These are phyloP conservation scores for Lepidurus packardi DNA, from an alignment of 1,140 invertebrate genomes.

Conservation along the genomic window DNA sequence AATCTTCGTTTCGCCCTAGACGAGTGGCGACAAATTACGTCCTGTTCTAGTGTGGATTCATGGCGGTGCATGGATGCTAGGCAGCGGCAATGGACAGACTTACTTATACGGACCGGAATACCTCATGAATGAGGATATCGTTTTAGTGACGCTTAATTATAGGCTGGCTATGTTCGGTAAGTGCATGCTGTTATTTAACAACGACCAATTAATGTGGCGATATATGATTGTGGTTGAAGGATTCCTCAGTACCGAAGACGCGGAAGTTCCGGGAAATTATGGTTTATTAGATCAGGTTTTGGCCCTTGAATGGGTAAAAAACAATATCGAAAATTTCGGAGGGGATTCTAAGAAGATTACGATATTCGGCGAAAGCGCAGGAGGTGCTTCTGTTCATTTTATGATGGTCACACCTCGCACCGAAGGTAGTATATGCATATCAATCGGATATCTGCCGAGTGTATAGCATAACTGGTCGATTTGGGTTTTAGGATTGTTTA, in stretches of 20 bases:
- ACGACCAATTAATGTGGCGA: neutral
- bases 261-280: conserved; percentile 46
- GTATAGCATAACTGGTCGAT: neutral
- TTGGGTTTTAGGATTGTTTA: conserved; percentile 55
- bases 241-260: conserved; percentile 46
- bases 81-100: conserved; percentile 54
- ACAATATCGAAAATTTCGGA: conserved; percentile 34
- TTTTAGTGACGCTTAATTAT: conserved; percentile 74
- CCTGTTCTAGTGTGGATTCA: conserved; percentile 71
- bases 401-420: conserved; percentile 30
- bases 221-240: conserved; percentile 38
- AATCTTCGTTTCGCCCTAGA: neutral
- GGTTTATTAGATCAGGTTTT: conserved; percentile 50
- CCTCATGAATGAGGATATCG: conserved; percentile 63
- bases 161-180: conserved; percentile 31
- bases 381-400: conserved; percentile 42
- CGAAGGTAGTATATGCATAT: conserved; percentile 24
- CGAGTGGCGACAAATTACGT: conserved; percentile 33
- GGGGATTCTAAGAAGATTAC: conserved; percentile 34
- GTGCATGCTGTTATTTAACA: neutral
- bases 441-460: neutral
- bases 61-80: conserved; percentile 64
- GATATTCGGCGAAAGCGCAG: conserved; percentile 37
- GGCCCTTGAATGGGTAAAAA: conserved; percentile 45
- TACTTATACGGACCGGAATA: conserved; percentile 64